A percentile compares a stretch with the other conserved stretches of the same genome.
Evolutionary conservation across 2,888 invertebrate species (phyloP).

Genomic region (Exephanes ischioxanthus): DNA sequence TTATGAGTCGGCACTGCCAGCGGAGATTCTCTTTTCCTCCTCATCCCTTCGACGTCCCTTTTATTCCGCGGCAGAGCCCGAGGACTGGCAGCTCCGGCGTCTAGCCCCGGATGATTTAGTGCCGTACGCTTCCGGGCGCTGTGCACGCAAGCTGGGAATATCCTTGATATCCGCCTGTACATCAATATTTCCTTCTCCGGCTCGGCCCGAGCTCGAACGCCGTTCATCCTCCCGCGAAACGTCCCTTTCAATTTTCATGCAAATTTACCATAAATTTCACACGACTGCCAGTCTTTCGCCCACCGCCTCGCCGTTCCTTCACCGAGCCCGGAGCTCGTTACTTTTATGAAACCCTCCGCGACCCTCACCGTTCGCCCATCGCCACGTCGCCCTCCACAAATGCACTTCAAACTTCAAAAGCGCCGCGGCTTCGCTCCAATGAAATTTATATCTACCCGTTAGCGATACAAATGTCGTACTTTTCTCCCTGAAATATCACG

Average conservation of each 20-base stretch:
- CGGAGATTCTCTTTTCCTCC: slow-evolving; percentile 21
- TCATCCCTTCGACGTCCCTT: slow-evolving; percentile 15
- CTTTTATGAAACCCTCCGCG: slow-evolving; percentile 30
- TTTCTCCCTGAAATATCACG: background rate
- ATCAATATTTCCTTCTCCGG: slow-evolving; percentile 63
- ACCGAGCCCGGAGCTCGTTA: slow-evolving; percentile 16
- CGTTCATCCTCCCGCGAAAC: slow-evolving; percentile 51
- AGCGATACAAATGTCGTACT: slow-evolving; percentile 14
- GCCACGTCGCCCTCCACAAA: background rate
- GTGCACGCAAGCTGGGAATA: slow-evolving; percentile 64
- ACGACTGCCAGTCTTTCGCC: slow-evolving; percentile 28
- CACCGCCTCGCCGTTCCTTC: slow-evolving; percentile 28
- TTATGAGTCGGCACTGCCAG: slow-evolving; percentile 29
- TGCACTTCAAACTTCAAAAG: background rate
- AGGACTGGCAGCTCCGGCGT: slow-evolving; percentile 46
- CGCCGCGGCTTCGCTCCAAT: background rate
- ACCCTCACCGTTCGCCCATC: slow-evolving; percentile 10
- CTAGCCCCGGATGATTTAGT: slow-evolving; percentile 56
- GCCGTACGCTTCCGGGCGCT: slow-evolving; percentile 50
- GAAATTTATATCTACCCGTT: slow-evolving; percentile 16
- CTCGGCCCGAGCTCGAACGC: slow-evolving; percentile 20
- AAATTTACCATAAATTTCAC: slow-evolving; percentile 66
- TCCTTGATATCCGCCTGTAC: slow-evolving; percentile 66
- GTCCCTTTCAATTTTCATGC: slow-evolving; percentile 71
- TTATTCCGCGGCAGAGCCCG: slow-evolving; percentile 21